phyloP scores from a whole-genome alignment of 2,113 vertebrate genomes.

The Pogonocichla stellata region DNA sequence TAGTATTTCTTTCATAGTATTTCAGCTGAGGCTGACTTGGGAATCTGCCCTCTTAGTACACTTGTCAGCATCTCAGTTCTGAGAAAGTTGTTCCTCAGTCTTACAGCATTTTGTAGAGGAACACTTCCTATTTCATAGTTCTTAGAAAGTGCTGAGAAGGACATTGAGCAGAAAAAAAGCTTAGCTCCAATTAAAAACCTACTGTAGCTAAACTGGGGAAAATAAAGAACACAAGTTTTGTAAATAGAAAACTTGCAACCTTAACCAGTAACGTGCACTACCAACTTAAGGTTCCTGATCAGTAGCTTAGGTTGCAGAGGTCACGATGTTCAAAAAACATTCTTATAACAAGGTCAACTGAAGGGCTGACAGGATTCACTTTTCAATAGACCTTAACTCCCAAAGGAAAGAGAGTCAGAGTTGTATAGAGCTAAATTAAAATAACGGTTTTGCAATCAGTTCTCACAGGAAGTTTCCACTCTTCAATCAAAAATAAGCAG shows the following conservation, averaged over 20 bases:
- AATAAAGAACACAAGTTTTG: not conserved
- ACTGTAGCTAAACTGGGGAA: not conserved
- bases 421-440: constrained; percentile 49
- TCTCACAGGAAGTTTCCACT: constrained; percentile 44
- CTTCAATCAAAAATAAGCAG: constrained; percentile 16
- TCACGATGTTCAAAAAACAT: not conserved
- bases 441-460: constrained; percentile 19
- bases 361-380: constrained; percentile 62
- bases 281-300: not conserved
- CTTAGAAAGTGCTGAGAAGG: not conserved
- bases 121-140: not conserved
- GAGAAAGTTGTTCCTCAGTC: not conserved
- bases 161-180: not conserved
- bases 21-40: not conserved
- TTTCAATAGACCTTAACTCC: constrained; percentile 53
- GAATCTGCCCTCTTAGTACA: not conserved
- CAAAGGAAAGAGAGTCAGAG: constrained; percentile 3
- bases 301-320: not conserved
- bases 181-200: not conserved
- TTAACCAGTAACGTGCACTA: not conserved
- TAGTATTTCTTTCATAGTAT: not conserved
- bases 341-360: constrained; percentile 24
- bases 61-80: not conserved
- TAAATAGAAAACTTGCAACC: not conserved
- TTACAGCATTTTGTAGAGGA: not conserved